Base-by-base conservation (phyloP, 2,113 vertebrate species). In the Eupsittula cactorum region DNA sequence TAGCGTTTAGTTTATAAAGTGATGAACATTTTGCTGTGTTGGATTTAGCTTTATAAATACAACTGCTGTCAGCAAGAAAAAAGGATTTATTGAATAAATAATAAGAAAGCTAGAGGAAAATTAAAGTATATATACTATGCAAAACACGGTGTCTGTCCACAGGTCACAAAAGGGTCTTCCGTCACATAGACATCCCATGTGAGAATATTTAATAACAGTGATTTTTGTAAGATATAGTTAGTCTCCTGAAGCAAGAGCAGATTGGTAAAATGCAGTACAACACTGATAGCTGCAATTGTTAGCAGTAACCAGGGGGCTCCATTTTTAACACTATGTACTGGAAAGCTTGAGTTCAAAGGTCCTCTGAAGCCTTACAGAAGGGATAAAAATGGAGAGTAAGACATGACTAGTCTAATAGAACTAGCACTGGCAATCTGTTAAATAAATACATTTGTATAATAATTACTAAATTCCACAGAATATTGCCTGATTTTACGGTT, bases 11-110 rank as follows among this genome's bases (percentile, higher is more conserved):
- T 98, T 98, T 98, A 98, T 98, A 98, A 98, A 98, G 98, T 98
- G 98, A 98, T 98, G 98, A 98, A 98, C 98, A 98, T 98, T 98
- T 98, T 98, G 97, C 98, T 98, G 97, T 94, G 97, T 97, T 97
- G 96, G 96, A 96, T 98, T 98, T 97, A 97, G 97, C 98, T 98
- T 98, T 98, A 98, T 98, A 98, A 98, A 98, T 98, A 98, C 97
- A 98, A 98, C 97, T 98, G 97, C 98, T 98, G 98, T 98, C 98
- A 99, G 98, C 98, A 98, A 98, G 98, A 98, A 98, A 96, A 98
- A 98, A 97, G 97, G 97, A 98, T 98, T 98, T 98, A 98, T 98
- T 98, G 98, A 98, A 98, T 98, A 98, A 98, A 99, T 98, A 98
- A 98, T 98, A 98, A 98, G 98, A 97, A 97, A 97, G 97, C 96